Evolutionary conservation across 2,888 invertebrate species (phyloP).

Genomic region (Smittia aterrima): DNA sequence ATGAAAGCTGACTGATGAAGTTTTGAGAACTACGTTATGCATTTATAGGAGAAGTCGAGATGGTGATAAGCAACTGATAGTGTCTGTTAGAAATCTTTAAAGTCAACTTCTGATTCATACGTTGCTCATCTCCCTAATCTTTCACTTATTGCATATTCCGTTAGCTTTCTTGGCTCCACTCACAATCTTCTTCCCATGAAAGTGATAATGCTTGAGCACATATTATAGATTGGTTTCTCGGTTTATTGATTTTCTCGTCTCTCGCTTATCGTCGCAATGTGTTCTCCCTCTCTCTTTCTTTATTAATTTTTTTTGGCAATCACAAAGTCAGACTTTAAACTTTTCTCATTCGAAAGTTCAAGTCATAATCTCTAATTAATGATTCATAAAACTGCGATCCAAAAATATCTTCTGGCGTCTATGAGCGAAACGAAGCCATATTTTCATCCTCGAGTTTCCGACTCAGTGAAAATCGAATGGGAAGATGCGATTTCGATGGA

Average conservation of each 20-base stretch:
- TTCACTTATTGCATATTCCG: not conserved
- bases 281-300: not conserved
- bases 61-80: not conserved
- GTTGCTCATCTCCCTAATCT: constrained; percentile 5
- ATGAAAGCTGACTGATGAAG: not conserved
- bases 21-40: not conserved
- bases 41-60: not conserved
- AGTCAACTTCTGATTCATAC: constrained; percentile 22
- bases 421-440: not conserved
- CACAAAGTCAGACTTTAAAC: constrained; percentile 22
- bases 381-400: constrained; percentile 28
- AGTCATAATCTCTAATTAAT: constrained; percentile 38
- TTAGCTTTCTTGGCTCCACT: not conserved
- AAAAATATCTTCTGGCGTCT: constrained; percentile 19
- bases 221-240: constrained; percentile 21
- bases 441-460: not conserved
- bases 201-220: constrained; percentile 27
- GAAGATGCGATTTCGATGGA: constrained; percentile 18
- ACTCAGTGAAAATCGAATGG: not conserved
- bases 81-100: not conserved
- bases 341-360: constrained; percentile 25
- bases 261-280: not conserved
- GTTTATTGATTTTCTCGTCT: constrained; percentile 12
- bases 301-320: not conserved
- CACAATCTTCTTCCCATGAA: not conserved